Conservation (phyloP, 2,888 invertebrate species). For the Epinotia ramella region DNA sequence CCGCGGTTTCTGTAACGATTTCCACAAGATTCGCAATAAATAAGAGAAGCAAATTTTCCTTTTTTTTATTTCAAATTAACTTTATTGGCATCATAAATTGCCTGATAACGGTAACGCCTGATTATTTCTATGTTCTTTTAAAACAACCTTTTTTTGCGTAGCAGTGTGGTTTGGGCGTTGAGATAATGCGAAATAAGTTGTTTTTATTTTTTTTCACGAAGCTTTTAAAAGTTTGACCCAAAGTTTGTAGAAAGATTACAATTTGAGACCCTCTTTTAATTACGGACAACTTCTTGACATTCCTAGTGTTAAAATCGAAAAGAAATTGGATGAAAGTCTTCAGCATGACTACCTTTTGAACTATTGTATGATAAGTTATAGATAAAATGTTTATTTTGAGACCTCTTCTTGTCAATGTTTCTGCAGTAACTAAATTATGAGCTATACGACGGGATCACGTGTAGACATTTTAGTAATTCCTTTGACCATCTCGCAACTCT, state of each 20-base stretch:
- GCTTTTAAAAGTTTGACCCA: slow-evolving; percentile 24
- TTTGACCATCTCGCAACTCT: too few relatives aligned
- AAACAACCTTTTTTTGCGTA: slow-evolving; percentile 12
- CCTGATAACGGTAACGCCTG: slow-evolving; percentile 34
- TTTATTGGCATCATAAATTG: slow-evolving; percentile 40
- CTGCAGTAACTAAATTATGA: too few relatives aligned
- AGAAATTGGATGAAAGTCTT: slow-evolving; percentile 5
- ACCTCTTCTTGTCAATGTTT: too few relatives aligned
- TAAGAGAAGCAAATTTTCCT: slow-evolving; percentile 21
- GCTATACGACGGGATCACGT: too few relatives aligned
- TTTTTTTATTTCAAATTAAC: slow-evolving; percentile 31
- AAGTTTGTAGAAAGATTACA: slow-evolving; percentile 1
- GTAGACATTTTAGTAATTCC: too few relatives aligned
- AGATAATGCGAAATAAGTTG: slow-evolving; percentile 29
- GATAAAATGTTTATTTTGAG: too few relatives aligned
- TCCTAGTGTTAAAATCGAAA: not conserved
- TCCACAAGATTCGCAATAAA: slow-evolving; percentile 56
- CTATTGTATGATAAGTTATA: too few relatives aligned
- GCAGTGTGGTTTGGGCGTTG: slow-evolving; percentile 7
- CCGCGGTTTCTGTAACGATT: slow-evolving; percentile 58
- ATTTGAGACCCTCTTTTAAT: not conserved
- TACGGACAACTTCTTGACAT: not conserved
- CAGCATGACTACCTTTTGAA: too few relatives aligned
- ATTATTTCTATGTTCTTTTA: slow-evolving; percentile 35
- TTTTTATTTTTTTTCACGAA: slow-evolving; percentile 19